Evolutionary conservation across 1,140 invertebrate species (phyloP), one percentile per base, ranked within the genome.

Genomic region (Saxidomus purpurata): DNA sequence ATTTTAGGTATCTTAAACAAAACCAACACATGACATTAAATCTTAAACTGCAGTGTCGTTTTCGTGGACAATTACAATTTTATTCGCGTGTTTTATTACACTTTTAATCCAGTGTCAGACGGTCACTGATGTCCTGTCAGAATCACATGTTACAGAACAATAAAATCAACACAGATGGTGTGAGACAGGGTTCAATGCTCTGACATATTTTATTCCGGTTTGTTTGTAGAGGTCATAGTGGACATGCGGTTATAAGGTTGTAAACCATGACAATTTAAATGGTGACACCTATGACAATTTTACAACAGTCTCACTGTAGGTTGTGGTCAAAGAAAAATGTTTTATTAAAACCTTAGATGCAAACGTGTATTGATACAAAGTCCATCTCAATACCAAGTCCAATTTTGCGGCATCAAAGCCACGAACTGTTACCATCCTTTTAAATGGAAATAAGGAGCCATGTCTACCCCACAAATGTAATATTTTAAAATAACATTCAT

Each of bases 111-210:
- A 28, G 25, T 28, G 25, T 28, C 22, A 63, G 11, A 63, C 59
- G 59, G 59, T 63, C 52, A 55, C 52, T 55, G n/a, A 55, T 22
- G 3, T 13, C 52, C 52, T 55, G 52, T 55, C 59, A 63, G 28
- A 63, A 63, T 63, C 59, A 63, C 59, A 63, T 63, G 59, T 63
- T 63, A 28, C 59, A 63, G 25, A 6, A 25, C n/a, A 63, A 63
- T 63, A 63, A 63, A 63, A 63, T n/a, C 3, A 28, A 63, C 59
- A 63, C 59, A 63, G 6, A 28, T 63, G 59, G 59, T 63, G 59
- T 63, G 59, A 63, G 25, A 63, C 59, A 63, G 28, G 59, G 59
- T 25, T 63, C 59, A 63, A 28, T 15, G 59, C 59, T 63, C 59
- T n/a, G n/a, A 59, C 52, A n/a, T 59, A 59, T 22, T 59, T 59